Conservation (phyloP, 2,113 vertebrate species). For the Willisornis vidua region DNA sequence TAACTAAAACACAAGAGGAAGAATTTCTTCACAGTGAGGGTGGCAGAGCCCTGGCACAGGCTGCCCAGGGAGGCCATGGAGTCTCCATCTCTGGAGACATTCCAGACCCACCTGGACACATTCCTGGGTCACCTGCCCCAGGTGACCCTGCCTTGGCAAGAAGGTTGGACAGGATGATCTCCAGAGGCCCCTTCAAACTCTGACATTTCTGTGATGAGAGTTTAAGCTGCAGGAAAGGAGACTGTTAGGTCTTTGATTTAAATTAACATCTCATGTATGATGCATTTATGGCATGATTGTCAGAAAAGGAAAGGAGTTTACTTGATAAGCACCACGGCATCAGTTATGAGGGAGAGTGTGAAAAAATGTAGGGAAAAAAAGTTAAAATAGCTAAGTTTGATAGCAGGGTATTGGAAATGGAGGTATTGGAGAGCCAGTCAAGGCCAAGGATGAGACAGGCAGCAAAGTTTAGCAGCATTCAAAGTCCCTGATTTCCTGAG, state of each 20-base stretch:
- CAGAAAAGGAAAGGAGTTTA: background rate
- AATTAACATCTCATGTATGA: rapidly evolving
- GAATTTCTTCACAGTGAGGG: too few relatives aligned
- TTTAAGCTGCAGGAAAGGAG: background rate
- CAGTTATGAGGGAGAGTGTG: background rate
- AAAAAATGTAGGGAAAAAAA: background rate
- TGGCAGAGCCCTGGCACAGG: background rate
- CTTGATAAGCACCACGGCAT: background rate
- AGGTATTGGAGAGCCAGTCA: background rate
- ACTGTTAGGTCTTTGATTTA: background rate
- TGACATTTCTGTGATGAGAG: background rate
- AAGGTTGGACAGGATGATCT: background rate
- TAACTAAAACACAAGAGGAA: too few relatives aligned
- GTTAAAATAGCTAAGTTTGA: background rate
- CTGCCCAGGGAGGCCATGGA: background rate
- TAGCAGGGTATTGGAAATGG: background rate
- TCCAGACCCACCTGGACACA: background rate
- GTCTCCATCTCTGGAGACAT: background rate
- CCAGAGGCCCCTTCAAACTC: background rate
- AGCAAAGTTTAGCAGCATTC: background rate
- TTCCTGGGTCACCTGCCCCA: background rate
- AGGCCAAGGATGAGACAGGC: background rate
- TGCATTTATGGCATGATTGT: background rate
- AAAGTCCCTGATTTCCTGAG: background rate
- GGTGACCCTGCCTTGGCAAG: background rate